These are phyloP conservation scores for Sigmodon hispidus DNA, from an alignment of 2,113 vertebrate species.

Conservation along the genomic window DNA sequence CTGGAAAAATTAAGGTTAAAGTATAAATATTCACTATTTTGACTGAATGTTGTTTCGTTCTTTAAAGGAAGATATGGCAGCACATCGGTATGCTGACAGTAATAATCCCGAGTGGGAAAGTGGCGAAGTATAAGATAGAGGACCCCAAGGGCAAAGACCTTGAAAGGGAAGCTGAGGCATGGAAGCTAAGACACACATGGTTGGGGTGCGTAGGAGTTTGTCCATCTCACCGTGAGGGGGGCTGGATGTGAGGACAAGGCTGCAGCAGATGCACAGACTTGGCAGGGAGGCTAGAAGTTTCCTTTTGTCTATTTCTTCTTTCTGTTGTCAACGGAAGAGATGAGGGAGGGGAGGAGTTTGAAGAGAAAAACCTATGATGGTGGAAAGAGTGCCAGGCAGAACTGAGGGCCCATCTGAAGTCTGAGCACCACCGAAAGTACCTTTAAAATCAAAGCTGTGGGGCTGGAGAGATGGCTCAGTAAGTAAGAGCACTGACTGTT, in stretches of 20 bases:
- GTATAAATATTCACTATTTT: no score
- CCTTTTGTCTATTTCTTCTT: conserved; percentile 2
- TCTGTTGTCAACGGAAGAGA: not conserved
- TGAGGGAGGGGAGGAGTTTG: not conserved
- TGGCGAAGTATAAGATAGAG: not conserved
- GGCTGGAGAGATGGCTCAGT: no score
- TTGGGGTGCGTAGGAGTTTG: not conserved
- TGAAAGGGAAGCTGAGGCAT: not conserved
- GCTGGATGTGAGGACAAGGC: not conserved
- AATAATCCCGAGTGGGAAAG: conserved; percentile 17
- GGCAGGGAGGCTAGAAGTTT: not conserved
- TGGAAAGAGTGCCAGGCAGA: not conserved
- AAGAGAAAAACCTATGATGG: not conserved
- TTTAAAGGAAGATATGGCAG: not conserved
- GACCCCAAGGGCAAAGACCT: conserved; percentile 26
- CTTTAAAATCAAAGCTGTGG: conserved; percentile 16
- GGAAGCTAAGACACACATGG: not conserved
- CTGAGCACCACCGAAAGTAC: not conserved
- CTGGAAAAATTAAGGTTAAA: no score
- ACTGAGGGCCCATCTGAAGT: not conserved
- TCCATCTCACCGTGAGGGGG: not conserved
- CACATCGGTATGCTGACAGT: not conserved
- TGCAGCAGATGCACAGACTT: not conserved
- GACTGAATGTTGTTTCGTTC: not conserved
- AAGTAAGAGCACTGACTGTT: no score